phyloP scores from a whole-genome alignment of 2,888 invertebrate genomes.

The Brachypalpus laphriformis region DNA sequence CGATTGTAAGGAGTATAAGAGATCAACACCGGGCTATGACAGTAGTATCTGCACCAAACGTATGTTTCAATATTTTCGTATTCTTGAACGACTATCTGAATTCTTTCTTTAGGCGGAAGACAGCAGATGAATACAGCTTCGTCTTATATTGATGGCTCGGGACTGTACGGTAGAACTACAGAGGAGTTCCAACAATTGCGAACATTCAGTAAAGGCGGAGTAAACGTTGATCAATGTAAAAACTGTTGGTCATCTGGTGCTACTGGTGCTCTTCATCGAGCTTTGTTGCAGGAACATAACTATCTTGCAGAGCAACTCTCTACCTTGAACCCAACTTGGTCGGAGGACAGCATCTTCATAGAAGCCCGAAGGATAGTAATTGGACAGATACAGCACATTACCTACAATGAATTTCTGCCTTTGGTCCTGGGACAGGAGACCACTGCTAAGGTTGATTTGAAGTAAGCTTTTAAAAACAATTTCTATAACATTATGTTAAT shows the following conservation, averaged over 20 bases:
- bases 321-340: conserved; percentile 90
- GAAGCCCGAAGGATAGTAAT: conserved; percentile 90
- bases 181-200: conserved; percentile 88
- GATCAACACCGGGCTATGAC: conserved; percentile 88
- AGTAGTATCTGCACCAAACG: conserved; percentile 86
- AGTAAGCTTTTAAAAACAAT: conserved; percentile 82
- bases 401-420: conserved; percentile 92
- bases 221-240: conserved; percentile 87
- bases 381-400: conserved; percentile 92
- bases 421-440: conserved; percentile 86
- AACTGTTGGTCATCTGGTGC: conserved; percentile 87
- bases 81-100: neutral
- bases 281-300: conserved; percentile 91
- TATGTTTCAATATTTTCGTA: conserved; percentile 81
- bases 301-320: conserved; percentile 88
- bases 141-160: conserved; percentile 92
- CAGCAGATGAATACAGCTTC: conserved; percentile 94
- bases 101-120: conserved; percentile 85
- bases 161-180: conserved; percentile 90
- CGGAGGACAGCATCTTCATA: conserved; percentile 89
- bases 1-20: conserved; percentile 87
- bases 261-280: conserved; percentile 88
- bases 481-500: too few relatives aligned
- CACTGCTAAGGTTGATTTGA: conserved; percentile 83
- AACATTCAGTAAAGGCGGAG: conserved; percentile 88